These are phyloP conservation scores for Bolborhynchus lineola DNA, from an alignment of 2,113 vertebrate species.

Conservation along the genomic window DNA sequence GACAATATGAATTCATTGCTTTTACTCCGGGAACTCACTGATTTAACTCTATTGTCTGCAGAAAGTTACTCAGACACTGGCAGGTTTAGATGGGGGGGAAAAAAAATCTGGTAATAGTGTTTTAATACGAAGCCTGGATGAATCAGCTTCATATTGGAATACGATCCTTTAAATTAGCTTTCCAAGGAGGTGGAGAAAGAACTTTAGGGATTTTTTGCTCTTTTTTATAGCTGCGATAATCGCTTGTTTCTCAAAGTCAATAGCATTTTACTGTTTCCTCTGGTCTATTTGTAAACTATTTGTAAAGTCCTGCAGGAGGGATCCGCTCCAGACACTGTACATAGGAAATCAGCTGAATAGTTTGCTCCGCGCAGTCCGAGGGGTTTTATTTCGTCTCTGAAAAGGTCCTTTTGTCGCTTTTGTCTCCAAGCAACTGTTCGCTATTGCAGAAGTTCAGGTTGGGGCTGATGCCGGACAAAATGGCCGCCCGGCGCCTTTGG, in stretches of 20 bases:
- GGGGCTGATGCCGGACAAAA: constrained; percentile 31
- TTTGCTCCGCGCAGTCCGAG: constrained; percentile 7
- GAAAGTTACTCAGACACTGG: neutral
- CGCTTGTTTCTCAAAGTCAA: constrained; percentile 54
- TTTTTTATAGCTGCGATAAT: constrained; percentile 40
- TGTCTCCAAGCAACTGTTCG: constrained; percentile 59
- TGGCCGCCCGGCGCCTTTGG: constrained; percentile 31
- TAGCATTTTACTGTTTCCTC: constrained; percentile 60
- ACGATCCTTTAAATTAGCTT: neutral
- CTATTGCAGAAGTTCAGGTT: constrained; percentile 23
- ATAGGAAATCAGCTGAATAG: constrained; percentile 57
- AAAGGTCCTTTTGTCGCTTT: constrained; percentile 44
- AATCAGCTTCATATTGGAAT: neutral
- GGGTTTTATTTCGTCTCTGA: constrained; percentile 28
- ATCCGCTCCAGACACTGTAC: constrained; percentile 34
- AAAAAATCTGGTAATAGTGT: neutral
- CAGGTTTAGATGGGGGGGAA: neutral
- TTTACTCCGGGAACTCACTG: neutral
- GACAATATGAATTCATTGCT: neutral
- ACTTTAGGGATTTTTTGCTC: constrained; percentile 18
- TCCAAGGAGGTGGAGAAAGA: neutral
- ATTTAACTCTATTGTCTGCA: neutral
- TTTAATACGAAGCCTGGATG: neutral
- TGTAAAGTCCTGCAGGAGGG: constrained; percentile 62
- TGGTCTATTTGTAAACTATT: constrained; percentile 54